Conservation (phyloP, 2,113 vertebrate genomes). For the Petrocephalus microphthalmus region DNA sequence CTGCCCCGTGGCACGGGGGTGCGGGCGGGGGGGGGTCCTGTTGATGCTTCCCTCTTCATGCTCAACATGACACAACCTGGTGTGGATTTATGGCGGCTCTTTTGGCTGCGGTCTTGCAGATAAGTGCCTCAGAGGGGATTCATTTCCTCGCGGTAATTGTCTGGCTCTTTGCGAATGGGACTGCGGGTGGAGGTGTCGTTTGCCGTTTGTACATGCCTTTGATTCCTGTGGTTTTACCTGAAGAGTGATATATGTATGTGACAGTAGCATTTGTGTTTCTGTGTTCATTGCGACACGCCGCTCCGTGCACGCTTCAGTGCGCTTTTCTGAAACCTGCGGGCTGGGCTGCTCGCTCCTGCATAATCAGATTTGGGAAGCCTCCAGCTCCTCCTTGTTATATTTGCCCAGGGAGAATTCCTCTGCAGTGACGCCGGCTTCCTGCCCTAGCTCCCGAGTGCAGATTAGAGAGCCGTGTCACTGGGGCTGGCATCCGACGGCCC, state of each 20-base stretch:
- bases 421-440: constrained; percentile 3
- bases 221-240: background rate
- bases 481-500: background rate
- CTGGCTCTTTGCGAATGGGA: background rate
- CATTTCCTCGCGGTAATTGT: background rate
- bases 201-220: background rate
- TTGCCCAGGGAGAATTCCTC: constrained; percentile 11
- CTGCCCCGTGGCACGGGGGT: background rate
- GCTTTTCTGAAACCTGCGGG: background rate
- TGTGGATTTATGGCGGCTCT: background rate
- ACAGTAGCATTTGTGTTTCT: background rate
- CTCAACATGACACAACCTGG: background rate
- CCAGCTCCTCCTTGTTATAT: background rate
- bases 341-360: background rate
- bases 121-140: background rate
- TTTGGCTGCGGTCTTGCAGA: background rate
- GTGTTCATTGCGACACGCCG: background rate
- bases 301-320: background rate
- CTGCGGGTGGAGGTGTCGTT: background rate
- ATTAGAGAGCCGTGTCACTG: background rate
- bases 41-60: background rate
- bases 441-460: background rate
- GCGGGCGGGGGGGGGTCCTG: background rate
- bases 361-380: background rate
- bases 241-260: background rate